Base-by-base conservation (phyloP, 2,797 vertebrate genomes). In the Danio choprae region DNA sequence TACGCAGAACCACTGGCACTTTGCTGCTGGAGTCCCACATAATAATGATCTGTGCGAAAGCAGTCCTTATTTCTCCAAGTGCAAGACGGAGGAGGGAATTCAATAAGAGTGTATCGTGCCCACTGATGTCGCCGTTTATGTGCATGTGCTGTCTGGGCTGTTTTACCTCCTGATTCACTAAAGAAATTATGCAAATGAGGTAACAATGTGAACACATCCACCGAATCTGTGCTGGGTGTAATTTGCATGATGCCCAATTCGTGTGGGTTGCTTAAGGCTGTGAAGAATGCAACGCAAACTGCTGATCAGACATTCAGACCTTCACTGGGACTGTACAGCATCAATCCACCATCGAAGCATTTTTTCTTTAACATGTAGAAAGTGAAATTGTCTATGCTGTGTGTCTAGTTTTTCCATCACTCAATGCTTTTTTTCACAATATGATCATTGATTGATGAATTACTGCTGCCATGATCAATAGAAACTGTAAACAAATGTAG, bases 11-110 rank as follows among this genome's bases (percentile, higher is more conserved):
- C 62, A 62, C 83, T 69, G 87, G 87, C 87, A 84, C 88, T 83
- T 82, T 82, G 81, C 85, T 86, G 87, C 87, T 89, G 55, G 78
- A 89, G 83, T 86, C 74, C 50, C 78, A 84, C 85, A 87, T 89
- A 88, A 90, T 90, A 91, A 92, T 86, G 88, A 90, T 91, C 88
- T 87, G 84, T 85, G 83, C 85, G 88, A 89, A 81, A 89, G 68
- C 67, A 83, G 53, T 74, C 71, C 84, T 83, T 87, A 81, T 77
- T 87, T 86, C 78, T 85, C 85, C 1, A 38, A 85, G 80, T 77
- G 86, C 89, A 87, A 87, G 87, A 62, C 86, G 87, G 87, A 84
- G 86, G 29, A 74, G 4, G 44, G 44, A n/a, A 50, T 73, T 59
- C 10, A 62, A 36, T 50, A 60, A n/a, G 9, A 46, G 9, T 38